Conservation (phyloP, 2,113 vertebrate genomes). For the Phylloscopus trochilus region DNA sequence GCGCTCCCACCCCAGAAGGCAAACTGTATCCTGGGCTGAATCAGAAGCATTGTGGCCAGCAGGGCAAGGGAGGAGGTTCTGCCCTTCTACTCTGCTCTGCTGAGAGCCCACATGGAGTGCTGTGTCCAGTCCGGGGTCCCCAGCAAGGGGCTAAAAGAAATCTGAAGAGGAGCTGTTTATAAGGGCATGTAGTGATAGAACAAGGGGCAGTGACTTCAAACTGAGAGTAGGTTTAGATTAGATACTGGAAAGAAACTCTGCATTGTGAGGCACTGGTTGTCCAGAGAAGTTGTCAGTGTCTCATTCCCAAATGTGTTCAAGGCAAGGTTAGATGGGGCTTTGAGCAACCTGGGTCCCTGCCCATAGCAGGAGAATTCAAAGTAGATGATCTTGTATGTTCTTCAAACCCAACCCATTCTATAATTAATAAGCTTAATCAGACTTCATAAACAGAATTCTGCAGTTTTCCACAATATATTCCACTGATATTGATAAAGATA, state of each 20-base stretch:
- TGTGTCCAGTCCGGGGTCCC: not conserved
- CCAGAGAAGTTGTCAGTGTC: not conserved
- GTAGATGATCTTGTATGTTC: not conserved
- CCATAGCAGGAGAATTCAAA: not conserved
- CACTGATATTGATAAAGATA: not conserved
- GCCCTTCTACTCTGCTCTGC: not conserved
- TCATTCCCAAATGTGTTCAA: not conserved
- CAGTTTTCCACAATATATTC: not conserved
- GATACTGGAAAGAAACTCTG: not conserved
- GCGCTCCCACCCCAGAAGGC: not conserved
- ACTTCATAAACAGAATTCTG: not conserved
- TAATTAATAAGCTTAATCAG: not conserved
- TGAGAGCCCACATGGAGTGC: not conserved
- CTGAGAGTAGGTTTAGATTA: not conserved
- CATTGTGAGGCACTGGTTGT: not conserved
- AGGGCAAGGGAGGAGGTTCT: not conserved
- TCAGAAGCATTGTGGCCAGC: fast-evolving
- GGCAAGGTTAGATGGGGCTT: not conserved
- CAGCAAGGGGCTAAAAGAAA: not conserved
- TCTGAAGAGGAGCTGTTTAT: not conserved
- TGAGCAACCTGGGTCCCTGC: not conserved
- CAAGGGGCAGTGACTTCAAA: not conserved
- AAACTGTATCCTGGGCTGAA: not conserved
- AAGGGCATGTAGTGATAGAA: not conserved
- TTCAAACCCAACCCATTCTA: not conserved